phyloP scores from a whole-genome alignment of 1,140 invertebrate species.

The Andricus grossulariae region DNA sequence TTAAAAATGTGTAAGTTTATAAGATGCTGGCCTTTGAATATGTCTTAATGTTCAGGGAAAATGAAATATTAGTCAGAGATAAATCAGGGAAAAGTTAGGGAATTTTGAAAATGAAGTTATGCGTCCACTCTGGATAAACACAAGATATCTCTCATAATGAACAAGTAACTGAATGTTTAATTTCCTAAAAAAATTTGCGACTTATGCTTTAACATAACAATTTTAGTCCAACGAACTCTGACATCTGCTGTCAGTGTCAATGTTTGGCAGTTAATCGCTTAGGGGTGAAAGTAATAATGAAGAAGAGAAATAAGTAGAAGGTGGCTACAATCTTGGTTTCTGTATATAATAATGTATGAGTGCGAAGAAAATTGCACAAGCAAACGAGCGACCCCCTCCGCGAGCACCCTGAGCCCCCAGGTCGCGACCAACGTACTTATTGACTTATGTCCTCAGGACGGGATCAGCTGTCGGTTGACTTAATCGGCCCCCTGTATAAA shows the following conservation, averaged over 20 bases:
- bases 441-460: conserved; percentile 55
- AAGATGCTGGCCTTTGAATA: no score
- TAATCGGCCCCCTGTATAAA: conserved; percentile 47
- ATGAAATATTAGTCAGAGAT: no score
- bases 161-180: no score
- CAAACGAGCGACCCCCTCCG: conserved; percentile 22
- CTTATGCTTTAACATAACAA: no score
- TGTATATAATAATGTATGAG: neutral
- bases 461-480: conserved; percentile 63
- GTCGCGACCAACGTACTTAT: conserved; percentile 55
- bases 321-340: conserved; percentile 8
- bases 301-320: conserved; percentile 23
- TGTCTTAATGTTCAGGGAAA: no score
- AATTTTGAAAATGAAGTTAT: no score
- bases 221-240: conserved; percentile 12
- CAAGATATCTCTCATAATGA: no score
- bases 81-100: no score
- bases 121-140: no score
- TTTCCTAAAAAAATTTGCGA: no score
- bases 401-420: conserved; percentile 28
- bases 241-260: conserved; percentile 1
- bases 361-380: conserved; percentile 40
- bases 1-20: no score
- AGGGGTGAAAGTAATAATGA: neutral
- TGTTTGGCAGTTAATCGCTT: no score